Base-by-base conservation (phyloP, 2,113 vertebrate genomes). In the Etia nguti region DNA sequence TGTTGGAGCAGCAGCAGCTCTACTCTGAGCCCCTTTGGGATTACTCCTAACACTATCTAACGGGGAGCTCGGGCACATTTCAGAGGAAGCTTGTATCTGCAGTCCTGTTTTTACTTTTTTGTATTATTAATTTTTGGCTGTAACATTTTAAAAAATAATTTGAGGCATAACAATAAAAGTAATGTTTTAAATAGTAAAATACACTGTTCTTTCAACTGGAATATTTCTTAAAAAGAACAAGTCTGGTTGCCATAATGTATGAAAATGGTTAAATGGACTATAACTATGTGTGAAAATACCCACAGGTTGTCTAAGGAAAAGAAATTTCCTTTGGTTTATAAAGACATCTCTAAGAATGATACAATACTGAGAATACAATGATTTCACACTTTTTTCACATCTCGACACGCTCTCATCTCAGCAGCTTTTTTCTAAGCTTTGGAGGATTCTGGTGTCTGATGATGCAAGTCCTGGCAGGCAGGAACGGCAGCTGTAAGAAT, bases 401-500 rank as follows among this genome's bases (percentile, higher is more conserved):
- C 16, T 38, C 4, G n/a, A 36, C 79, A 26, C 65, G 13, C 79
- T 84, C 70, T 59, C 87, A 52, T 88, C 88, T 77, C 84, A 60
- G 59, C 68, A 56, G 75, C 57, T 46, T 85, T 80, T 77, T 75
- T 46, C 41, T 16, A 48, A 48, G 70, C 70, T 75, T 48, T 48
- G 43, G 77, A 65, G 81, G 75, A 75, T 75, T 89, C 68, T 86
- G 88, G 55, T 59, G 80, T 79, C 55, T 84, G 88, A 90, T 91
- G 92, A 90, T 87, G 80, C 82, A 88, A 88, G 68, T 41, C 77
- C 73, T 88, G 89, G 90, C 90, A 92, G 83, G 57, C 84, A 84
- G 56, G 48, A 82, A 86, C 52, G 86, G 38, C 86, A 87, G 86
- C 89, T 86, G 70, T 50, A 86, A 89, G 79, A 82, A 86, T 65